phyloP scores from a whole-genome alignment of 2,888 invertebrate genomes.

The Mythimna pallens region DNA sequence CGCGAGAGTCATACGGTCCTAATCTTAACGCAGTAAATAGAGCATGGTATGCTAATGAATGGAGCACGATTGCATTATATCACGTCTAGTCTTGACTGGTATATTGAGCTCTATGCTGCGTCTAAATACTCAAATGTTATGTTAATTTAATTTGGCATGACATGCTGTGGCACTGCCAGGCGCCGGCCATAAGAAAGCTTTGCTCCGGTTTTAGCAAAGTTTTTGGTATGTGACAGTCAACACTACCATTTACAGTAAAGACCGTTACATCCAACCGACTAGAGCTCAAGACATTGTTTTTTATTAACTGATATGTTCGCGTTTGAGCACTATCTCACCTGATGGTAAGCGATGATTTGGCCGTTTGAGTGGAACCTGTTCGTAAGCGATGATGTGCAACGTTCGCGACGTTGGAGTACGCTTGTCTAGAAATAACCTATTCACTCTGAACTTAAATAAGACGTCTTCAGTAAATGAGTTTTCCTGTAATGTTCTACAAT shows the following conservation, averaged over 20 bases:
- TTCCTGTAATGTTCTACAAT: background rate
- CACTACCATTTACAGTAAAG: background rate
- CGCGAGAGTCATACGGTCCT: constrained; percentile 18
- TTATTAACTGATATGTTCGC: too few relatives aligned
- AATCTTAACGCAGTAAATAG: constrained; percentile 47
- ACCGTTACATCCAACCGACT: background rate
- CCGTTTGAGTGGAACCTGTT: too few relatives aligned
- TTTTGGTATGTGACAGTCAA: background rate
- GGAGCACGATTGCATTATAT: constrained; percentile 44
- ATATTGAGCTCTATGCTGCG: constrained; percentile 32
- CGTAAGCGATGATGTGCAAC: too few relatives aligned
- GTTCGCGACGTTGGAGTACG: too few relatives aligned
- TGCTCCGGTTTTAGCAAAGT: background rate
- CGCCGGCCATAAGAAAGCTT: constrained; percentile 16
- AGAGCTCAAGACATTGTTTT: constrained; percentile 2
- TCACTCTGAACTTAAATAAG: too few relatives aligned
- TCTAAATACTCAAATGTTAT: constrained; percentile 18
- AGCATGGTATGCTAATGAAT: constrained; percentile 50
- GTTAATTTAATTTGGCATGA: constrained; percentile 28
- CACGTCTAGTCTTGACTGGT: constrained; percentile 37
- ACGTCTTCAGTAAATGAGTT: background rate
- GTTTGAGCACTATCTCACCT: too few relatives aligned
- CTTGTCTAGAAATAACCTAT: too few relatives aligned
- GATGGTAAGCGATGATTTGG: too few relatives aligned
- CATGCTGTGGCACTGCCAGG: constrained; percentile 22